Base-by-base conservation (phyloP, 2,888 invertebrate species). In the Nomada lathburiana region DNA sequence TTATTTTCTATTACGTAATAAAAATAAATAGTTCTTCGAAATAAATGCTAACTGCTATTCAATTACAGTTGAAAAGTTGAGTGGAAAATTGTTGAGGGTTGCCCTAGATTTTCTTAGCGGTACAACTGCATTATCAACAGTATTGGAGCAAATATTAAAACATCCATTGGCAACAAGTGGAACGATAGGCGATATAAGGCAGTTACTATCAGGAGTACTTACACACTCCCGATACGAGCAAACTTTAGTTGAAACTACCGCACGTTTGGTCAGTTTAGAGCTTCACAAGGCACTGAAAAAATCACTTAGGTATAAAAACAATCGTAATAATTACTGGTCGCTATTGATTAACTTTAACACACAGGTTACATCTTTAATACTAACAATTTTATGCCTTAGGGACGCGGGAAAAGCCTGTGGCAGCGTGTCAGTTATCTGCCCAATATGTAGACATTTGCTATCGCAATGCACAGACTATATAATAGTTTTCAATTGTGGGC, bases 211-310 rank as follows among this genome's bases (percentile, higher is more conserved):
- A 93, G 96, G 96, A 71, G 97, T 98, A 95, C 94, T 97, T 83
- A 96, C 96, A 23, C 97, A 97, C 89, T 97, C 97, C 82, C 95
- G 96, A 52, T 97, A 97, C 91, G 97, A 98, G 92, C 96, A 96
- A 90, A 95, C 96, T 64, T 95, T 97, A 89, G 95, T 97, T 86
- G 95, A 95, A 86, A 96, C 96, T 0, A 96, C 96, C 4, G 95
- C 96, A 63, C 95, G 95, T 83, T 94, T 97, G 59, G 94, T 97
- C 59, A 96, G 97, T 87, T 94, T 95, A 72, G 97, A 97, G 94
- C 94, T 97, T 69, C 97, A 97, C 90, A 94, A 94, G 71, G 90
- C 91, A 42, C 82, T 94, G 36, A 93, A 93, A 85, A 92, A 89
- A 73, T 88, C 92, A 29, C 86, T 94, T 42, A 92, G 90, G 93